Base-by-base conservation (phyloP, 1,140 invertebrate genomes). In the Zeugodacus cucurbitae region DNA sequence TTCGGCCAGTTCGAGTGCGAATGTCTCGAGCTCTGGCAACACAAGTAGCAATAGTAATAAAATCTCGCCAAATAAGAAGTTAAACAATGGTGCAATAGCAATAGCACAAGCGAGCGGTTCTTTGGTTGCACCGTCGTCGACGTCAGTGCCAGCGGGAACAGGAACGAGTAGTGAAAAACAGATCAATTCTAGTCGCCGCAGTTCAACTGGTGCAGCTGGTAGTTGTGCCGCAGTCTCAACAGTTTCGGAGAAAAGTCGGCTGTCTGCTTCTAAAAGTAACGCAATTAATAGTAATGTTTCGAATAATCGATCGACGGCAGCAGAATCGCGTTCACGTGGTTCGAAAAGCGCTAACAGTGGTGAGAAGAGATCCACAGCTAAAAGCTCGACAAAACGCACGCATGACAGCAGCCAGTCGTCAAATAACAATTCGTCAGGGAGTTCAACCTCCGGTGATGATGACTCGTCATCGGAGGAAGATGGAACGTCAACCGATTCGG, bases 371-470 rank as follows among this genome's bases (percentile, higher is more conserved):
- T 58, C 22, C n/a, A 74, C 87, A 14, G 1, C 48, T 11, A 89
- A 87, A 88, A 29, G 11, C 22, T 44, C 59, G 10, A 6, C 62
- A 67, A 89, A 89, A 34, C 48, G 48, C 41, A 87, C 58, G 26
- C 86, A 87, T 85, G 88, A 64, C 2, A 89, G 88, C 22, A 67
- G 70, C 85, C 85, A 70, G 17, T 86, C 87, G 87, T 93, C 70
- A n/a, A 74, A 74, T 44, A 74, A 74, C 37, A 74, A 74, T 74
- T 74, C 94, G 89, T 91, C 94, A 37, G 95, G 95, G 67, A 95
- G 94, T 90, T 95, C 95, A 26, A 87, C 88, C 74, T 95, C 94
- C 90, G 95, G 95, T 88, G 95, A 95, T 88, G 95, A 95, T 88
- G 89, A 90, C 11, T 88, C 87, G 34, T 87, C 87, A n/a, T 86